These are phyloP conservation scores for Triplophysa bombifrons DNA, from an alignment of 2,797 vertebrate genomes.

Conservation along the genomic window DNA sequence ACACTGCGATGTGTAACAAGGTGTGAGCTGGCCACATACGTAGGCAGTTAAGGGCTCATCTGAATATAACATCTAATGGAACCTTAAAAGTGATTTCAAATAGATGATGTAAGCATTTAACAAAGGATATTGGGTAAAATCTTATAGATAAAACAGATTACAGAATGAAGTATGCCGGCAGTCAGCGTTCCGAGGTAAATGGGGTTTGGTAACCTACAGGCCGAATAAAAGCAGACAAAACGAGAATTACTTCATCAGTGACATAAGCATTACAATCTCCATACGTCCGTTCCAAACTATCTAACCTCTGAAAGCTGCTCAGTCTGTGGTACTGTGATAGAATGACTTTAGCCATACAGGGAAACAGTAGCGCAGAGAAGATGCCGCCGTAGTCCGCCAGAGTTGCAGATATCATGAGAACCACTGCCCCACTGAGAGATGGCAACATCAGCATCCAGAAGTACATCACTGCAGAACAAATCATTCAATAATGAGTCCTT, in stretches of 20 bases:
- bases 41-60: slow-evolving; percentile 72
- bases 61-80: not conserved
- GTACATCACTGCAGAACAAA: slow-evolving; percentile 71
- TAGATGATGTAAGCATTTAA: not conserved
- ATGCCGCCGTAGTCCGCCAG: slow-evolving; percentile 76
- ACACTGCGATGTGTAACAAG: slow-evolving; percentile 71
- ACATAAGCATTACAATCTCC: not conserved
- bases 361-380: slow-evolving; percentile 74
- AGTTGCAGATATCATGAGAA: slow-evolving; percentile 74
- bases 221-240: slow-evolving; percentile 1
- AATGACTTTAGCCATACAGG: slow-evolving; percentile 77
- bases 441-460: slow-evolving; percentile 79
- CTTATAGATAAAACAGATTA: slow-evolving; percentile 77
- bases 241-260: not conserved
- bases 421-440: slow-evolving; percentile 69
- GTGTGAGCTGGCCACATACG: slow-evolving; percentile 70
- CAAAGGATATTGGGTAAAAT: slow-evolving; percentile 82
- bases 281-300: not conserved
- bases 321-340: slow-evolving; percentile 82
- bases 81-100: slow-evolving; percentile 3
- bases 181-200: slow-evolving; percentile 79
- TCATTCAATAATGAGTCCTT: slow-evolving; percentile 7
- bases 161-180: slow-evolving; percentile 77
- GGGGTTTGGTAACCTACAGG: slow-evolving; percentile 76
- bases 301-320: slow-evolving; percentile 79